Percentiles rank a stretch among this genome's conserved stretches.
phyloP scores from a whole-genome alignment of 2,797 vertebrate species.

The Notolabrus celidotus region DNA sequence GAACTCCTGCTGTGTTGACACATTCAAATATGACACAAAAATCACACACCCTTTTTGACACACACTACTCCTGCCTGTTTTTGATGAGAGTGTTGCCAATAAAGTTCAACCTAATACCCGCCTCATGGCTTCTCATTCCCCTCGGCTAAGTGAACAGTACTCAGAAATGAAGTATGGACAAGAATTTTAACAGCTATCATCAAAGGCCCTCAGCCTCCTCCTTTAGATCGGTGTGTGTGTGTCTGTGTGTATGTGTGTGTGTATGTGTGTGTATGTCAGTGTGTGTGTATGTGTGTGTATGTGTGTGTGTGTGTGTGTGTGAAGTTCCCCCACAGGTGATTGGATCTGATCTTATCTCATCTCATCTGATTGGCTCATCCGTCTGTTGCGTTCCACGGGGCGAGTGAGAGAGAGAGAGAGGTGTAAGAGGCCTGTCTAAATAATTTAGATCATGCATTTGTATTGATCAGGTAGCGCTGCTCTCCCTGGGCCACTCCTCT shows the following conservation, averaged over 20 bases:
- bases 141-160: slow-evolving; percentile 62
- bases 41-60: slow-evolving; percentile 18
- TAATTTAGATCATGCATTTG: slow-evolving; percentile 85
- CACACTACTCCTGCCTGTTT: slow-evolving; percentile 37
- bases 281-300: slow-evolving; percentile 49
- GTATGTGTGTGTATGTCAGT: slow-evolving; percentile 36
- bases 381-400: slow-evolving; percentile 67
- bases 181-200: slow-evolving; percentile 86
- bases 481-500: slow-evolving; percentile 64
- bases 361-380: slow-evolving; percentile 76
- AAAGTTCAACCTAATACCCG: slow-evolving; percentile 52
- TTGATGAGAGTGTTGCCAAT: slow-evolving; percentile 55
- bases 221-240: slow-evolving; percentile 58
- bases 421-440: slow-evolving; percentile 78
- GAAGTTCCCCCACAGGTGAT: slow-evolving; percentile 78
- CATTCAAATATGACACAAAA: slow-evolving; percentile 16
- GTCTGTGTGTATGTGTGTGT: slow-evolving; percentile 39
- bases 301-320: slow-evolving; percentile 37
- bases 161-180: slow-evolving; percentile 79
- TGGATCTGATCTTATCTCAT: slow-evolving; percentile 76
- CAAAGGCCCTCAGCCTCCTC: slow-evolving; percentile 75
- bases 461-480: slow-evolving; percentile 79
- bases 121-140: slow-evolving; percentile 65
- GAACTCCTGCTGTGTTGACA: slow-evolving; percentile 38
- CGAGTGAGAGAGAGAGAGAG: slow-evolving; percentile 24